Evolutionary conservation across 2,888 invertebrate genomes (phyloP), one percentile per base, ranked within the genome.

Genomic region (Therioaphis trifolii): DNA sequence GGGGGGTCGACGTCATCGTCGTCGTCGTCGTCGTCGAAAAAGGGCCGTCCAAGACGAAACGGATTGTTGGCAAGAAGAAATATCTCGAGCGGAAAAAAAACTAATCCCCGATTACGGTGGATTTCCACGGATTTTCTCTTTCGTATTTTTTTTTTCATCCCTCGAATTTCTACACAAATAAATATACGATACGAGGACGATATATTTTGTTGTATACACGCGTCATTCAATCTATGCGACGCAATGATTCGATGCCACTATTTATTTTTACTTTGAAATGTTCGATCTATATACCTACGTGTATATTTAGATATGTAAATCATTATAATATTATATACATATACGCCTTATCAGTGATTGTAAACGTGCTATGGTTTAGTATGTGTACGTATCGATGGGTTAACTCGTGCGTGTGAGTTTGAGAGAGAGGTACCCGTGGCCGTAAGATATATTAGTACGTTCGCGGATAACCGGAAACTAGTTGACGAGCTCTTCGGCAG

Each of bases 101-200:
- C 82, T 82, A 74, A 82, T 82, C 72, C 82, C 74, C 82, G 82
- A 82, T 82, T 82, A 82, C 72, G 61, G 63, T 27, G 63, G 82
- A 82, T 82, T 79, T 80, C 80, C 80, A 80, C 80, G 80, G 80
- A 80, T 80, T 82, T 82, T 74, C 74, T 74, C 58, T 80, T 52
- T 82, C 12, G 14, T 40, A 35, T 78, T 35, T 35, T 72, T 35
- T 58, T 80, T 49, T 46, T 18, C 29, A 4, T 35, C 71, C 29
- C 49, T 29, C 58, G 27, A 80, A 29, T 71, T 55, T 80, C 69
- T 71, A 69, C 55, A 55, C 55, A 55, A 69, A 69, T 43, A 69
- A 69, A 69, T 69, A 76, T n/a, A 75, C 61, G 46, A 46, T n/a
- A 40, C 76, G 43, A 66, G 46, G 76, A 46, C 29, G 43, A 63